Conservation (phyloP, 64 coral and sea anemone species). For the Cladopsammia gracilis region DNA sequence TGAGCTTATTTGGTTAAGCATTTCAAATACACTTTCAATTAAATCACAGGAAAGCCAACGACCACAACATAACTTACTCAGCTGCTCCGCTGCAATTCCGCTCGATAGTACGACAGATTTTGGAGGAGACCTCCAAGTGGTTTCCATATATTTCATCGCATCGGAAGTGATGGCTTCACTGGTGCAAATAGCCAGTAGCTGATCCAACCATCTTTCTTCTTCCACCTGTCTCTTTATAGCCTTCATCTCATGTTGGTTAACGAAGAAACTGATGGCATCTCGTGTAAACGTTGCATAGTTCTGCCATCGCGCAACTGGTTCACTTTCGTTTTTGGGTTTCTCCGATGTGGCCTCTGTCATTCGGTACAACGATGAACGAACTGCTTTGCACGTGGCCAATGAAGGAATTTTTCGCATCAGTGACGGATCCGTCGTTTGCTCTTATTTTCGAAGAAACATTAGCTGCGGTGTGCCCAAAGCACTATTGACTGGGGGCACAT, state of each 20-base stretch:
- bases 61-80: conserved; percentile 47
- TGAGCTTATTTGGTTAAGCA: conserved; percentile 42
- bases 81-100: conserved; percentile 11
- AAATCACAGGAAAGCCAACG: conserved; percentile 48
- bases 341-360: conserved; percentile 23
- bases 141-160: conserved; percentile 13
- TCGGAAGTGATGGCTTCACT: background rate
- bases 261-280: conserved; percentile 48
- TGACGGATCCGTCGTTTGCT: conserved; percentile 22
- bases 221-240: conserved; percentile 28
- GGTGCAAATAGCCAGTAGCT: background rate
- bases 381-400: conserved; percentile 36
- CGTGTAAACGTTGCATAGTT: conserved; percentile 38
- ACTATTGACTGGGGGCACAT: conserved; percentile 35
- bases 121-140: conserved; percentile 38
- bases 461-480: conserved; percentile 20
- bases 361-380: conserved; percentile 35
- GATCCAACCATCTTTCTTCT: conserved; percentile 48
- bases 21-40: conserved; percentile 47
- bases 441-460: conserved; percentile 21
- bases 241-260: conserved; percentile 34
- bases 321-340: background rate
- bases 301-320: conserved; percentile 46
- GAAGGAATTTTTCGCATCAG: conserved; percentile 54
- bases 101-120: conserved; percentile 1